Conservation (phyloP, 2,797 vertebrate genomes). For the Coracias cyanogaster region DNA sequence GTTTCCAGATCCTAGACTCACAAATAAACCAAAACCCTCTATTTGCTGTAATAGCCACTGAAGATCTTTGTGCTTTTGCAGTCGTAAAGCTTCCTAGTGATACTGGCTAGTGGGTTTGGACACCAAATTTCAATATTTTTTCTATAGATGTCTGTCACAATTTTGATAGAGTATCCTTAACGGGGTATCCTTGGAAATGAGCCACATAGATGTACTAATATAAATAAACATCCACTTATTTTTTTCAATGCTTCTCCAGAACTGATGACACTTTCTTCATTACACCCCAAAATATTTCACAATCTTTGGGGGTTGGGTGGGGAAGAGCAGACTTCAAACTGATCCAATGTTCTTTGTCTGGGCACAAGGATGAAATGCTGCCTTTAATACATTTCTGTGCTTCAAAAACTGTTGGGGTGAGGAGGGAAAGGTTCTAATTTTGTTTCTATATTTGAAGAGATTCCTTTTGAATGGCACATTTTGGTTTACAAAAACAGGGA, state of each 20-base stretch:
- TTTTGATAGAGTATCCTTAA: neutral
- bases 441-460: neutral
- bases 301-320: fast-evolving
- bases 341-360: neutral
- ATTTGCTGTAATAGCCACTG: neutral
- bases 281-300: neutral
- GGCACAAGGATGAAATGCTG: neutral
- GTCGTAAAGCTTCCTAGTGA: neutral
- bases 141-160: neutral
- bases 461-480: neutral
- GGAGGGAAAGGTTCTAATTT: neutral
- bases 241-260: neutral
- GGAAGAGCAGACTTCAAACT: neutral
- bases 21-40: neutral
- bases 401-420: neutral
- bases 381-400: neutral
- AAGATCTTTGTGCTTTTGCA: neutral
- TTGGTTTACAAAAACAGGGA: neutral
- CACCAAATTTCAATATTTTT: neutral
- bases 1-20: neutral
- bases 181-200: neutral
- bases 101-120: neutral
- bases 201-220: neutral
- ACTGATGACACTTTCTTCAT: neutral
- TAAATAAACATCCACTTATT: neutral